Conservation (phyloP, 2,113 vertebrate species). For the Neodontobutis hainanensis region DNA sequence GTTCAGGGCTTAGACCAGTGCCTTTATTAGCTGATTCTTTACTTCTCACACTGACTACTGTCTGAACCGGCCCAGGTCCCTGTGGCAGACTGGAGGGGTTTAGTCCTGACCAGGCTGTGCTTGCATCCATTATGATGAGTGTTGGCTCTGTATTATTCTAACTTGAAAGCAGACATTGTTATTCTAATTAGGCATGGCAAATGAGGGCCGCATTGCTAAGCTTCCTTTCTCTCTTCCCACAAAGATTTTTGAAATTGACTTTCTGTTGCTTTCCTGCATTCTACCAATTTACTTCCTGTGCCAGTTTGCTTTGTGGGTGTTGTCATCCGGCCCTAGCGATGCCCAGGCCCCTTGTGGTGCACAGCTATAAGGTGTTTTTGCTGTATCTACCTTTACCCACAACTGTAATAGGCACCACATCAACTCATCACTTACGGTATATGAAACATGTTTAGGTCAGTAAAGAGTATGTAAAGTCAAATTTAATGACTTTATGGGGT, state of each 20-base stretch:
- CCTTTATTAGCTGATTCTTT: slow-evolving; percentile 27
- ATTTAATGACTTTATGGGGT: too few species aligned
- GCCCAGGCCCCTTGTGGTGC: slow-evolving; percentile 43
- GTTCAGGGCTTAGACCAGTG: slow-evolving; percentile 20
- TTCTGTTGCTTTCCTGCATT: slow-evolving; percentile 16
- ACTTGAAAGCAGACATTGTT: slow-evolving; percentile 67
- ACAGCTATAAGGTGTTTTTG: slow-evolving; percentile 19
- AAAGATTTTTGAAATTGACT: slow-evolving; percentile 22
- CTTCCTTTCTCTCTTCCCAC: slow-evolving; percentile 44
- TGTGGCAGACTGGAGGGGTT: slow-evolving; percentile 17
- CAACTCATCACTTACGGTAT: slow-evolving; percentile 12
- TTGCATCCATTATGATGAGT: slow-evolving; percentile 63
- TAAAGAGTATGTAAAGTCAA: too few species aligned
- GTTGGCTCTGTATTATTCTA: slow-evolving; percentile 64
- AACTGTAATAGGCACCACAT: slow-evolving; percentile 3
- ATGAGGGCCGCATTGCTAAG: slow-evolving; percentile 46
- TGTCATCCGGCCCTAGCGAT: slow-evolving; percentile 34
- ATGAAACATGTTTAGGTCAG: neutral
- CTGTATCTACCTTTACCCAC: slow-evolving; percentile 33
- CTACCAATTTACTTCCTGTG: slow-evolving; percentile 43
- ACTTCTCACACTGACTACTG: slow-evolving; percentile 13
- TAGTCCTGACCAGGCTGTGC: neutral
- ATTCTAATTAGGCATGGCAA: slow-evolving; percentile 74
- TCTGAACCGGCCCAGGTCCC: slow-evolving; percentile 23
- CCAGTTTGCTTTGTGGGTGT: slow-evolving; percentile 53